Percentiles rank a stretch among this genome's conserved stretches.
Conservation (phyloP, 2,888 invertebrate species). For the Apeira syringaria region DNA sequence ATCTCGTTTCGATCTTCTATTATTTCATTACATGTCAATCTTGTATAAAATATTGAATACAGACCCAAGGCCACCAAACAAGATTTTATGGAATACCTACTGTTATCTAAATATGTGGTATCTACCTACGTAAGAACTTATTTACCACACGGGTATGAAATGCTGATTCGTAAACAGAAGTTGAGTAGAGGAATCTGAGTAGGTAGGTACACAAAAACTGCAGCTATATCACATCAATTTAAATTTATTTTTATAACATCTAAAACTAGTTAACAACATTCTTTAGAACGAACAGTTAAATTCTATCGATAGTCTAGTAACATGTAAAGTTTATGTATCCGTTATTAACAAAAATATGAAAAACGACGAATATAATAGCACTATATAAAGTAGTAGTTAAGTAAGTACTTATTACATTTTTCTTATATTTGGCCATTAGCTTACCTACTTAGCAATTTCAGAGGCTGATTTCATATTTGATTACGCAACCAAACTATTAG, state of each 20-base stretch:
- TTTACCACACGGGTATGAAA: too few relatives aligned
- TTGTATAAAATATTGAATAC: too few relatives aligned
- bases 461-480: slow-evolving; percentile 43
- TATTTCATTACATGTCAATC: background rate
- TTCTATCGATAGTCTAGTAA: slow-evolving; percentile 9
- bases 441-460: slow-evolving; percentile 31
- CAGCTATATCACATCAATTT: slow-evolving; percentile 36
- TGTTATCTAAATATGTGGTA: too few relatives aligned
- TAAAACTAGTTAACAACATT: slow-evolving; percentile 80
- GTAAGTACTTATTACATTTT: too few relatives aligned
- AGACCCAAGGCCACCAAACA: too few relatives aligned
- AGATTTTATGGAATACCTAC: too few relatives aligned
- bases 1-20: slow-evolving; percentile 29
- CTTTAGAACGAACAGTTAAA: slow-evolving; percentile 41
- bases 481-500: slow-evolving; percentile 65
- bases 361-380: too few relatives aligned
- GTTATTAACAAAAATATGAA: background rate
- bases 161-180: too few relatives aligned
- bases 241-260: slow-evolving; percentile 49
- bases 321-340: slow-evolving; percentile 1
- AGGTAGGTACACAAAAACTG: slow-evolving; percentile 14
- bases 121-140: too few relatives aligned
- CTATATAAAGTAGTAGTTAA: too few relatives aligned
- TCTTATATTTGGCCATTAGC: slow-evolving; percentile 1
- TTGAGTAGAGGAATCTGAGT: too few relatives aligned